Evolutionary conservation across 1,140 invertebrate genomes (phyloP).

Genomic region (Atopsyche davidsoni): DNA sequence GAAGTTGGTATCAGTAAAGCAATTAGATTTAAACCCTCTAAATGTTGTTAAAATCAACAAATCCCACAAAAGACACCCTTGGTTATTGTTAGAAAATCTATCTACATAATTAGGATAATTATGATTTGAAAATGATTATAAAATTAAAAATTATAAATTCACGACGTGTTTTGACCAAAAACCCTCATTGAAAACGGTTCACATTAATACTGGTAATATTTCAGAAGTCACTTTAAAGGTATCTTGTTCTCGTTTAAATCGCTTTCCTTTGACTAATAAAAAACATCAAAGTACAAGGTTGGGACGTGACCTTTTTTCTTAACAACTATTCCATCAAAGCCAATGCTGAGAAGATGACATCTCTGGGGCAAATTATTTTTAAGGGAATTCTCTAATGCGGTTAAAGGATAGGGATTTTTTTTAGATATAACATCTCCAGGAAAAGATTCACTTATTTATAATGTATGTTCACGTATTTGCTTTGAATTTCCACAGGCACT

Average conservation of each 20-base stretch:
- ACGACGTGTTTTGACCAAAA: neutral
- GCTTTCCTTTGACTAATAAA: slow-evolving; percentile 4
- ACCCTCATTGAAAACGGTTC: neutral
- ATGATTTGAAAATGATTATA: too few relatives aligned
- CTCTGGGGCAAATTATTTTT: too few relatives aligned
- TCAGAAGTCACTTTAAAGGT: slow-evolving; percentile 8
- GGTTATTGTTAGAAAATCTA: too few relatives aligned
- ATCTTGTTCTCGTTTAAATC: slow-evolving; percentile 12
- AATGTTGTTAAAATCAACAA: too few relatives aligned
- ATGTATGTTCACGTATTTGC: slow-evolving; percentile 5
- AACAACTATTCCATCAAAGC: slow-evolving; percentile 12
- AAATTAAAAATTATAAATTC: neutral
- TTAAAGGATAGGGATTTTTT: too few relatives aligned
- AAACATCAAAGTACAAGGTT: neutral
- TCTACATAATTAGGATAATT: too few relatives aligned
- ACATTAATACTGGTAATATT: neutral
- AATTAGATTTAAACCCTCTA: too few relatives aligned
- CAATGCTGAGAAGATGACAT: neutral
- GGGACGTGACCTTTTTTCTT: slow-evolving; percentile 9
- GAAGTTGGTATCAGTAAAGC: too few relatives aligned
- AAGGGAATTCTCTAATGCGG: slow-evolving; percentile 5
- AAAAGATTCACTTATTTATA: too few relatives aligned
- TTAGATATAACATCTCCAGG: too few relatives aligned
- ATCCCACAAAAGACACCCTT: too few relatives aligned
- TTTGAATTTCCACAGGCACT: slow-evolving; percentile 2